Evolutionary conservation across 2,888 invertebrate species (phyloP), one percentile per base, ranked within the genome.

Genomic region (Agapostemon virescens): DNA sequence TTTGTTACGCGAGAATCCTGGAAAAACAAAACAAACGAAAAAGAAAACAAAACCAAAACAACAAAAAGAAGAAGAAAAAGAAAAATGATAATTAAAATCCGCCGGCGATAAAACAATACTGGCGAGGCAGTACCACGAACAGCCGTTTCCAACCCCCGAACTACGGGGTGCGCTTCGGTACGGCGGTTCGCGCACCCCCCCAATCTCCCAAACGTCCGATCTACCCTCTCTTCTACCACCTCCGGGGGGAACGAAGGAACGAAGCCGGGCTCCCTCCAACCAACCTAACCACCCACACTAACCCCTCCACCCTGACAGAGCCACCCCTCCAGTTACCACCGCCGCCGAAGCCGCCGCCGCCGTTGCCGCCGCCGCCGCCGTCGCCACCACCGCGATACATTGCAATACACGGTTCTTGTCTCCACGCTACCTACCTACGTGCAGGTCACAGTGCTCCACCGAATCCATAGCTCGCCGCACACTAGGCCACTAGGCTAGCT

Each of bases 361-460:
- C 85, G 79, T 74, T 45, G 76, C 74, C 69, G 72, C 79, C 83
- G 77, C 83, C 83, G 84, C 76, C 87, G 86, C 72, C 81, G 82
- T 81, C 86, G 74, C 83, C 84, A 77, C 86, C 85, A 79, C 87
- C 89, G 90, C 92, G 92, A 92, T 92, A 91, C 91, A 92, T 91
- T 90, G 91, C 92, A 91, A 92, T 92, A 91, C 91, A 92, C 89
- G 88, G 87, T 86, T 89, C 90, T 89, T 89, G 90, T 90, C 90
- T 90, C 89, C 88, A 89, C 89, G 89, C 89, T 88, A 84, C 88
- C 87, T 88, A 90, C 88, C 89, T 86, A 89, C 90, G 90, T 88
- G 89, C 88, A 89, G 88, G 88, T 85, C 88, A 86, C 88, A 84
- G 85, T 88, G 88, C 89, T 90, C 88, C 88, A 77, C 88, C 87